A percentile compares a stretch with the other conserved stretches of the same genome.
Conservation (phyloP, 1,140 invertebrate species). For the Sycophaga agraensis region DNA sequence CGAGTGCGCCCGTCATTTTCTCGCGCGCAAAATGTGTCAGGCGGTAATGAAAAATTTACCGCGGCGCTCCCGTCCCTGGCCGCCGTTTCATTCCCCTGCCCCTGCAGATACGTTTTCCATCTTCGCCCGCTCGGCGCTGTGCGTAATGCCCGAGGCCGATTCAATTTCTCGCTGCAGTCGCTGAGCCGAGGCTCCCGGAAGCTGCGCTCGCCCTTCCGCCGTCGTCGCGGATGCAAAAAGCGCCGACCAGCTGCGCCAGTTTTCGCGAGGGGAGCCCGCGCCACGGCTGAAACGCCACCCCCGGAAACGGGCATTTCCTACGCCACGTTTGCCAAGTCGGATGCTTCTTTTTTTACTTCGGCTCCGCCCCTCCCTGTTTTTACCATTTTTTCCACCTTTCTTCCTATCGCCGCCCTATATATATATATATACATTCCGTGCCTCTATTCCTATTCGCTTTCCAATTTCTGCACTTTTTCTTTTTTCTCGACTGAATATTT, state of each 20-base stretch:
- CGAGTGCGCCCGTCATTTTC: slow-evolving; percentile 14
- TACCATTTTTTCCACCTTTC: not conserved
- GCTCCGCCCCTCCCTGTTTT: not conserved
- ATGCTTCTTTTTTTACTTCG: not conserved
- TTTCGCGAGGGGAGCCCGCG: no score
- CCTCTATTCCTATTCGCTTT: not conserved
- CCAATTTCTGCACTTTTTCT: no score
- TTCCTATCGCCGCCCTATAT: not conserved
- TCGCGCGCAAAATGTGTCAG: slow-evolving; percentile 24
- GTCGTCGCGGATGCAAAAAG: no score
- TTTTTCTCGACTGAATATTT: no score
- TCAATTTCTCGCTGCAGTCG: no score
- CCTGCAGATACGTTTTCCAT: slow-evolving; percentile 4
- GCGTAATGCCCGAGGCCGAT: no score
- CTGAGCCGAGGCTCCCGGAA: no score
- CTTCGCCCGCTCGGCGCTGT: no score
- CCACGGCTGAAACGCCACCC: no score
- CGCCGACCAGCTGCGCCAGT: no score
- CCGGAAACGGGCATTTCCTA: slow-evolving; percentile 17
- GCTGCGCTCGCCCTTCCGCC: no score
- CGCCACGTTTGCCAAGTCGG: slow-evolving; percentile 2
- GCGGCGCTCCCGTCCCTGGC: not conserved
- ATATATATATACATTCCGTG: not conserved
- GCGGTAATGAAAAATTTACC: slow-evolving; percentile 25
- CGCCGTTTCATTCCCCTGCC: no score